phyloP scores from a whole-genome alignment of 2,113 vertebrate genomes.

The Girardinichthys multiradiatus region DNA sequence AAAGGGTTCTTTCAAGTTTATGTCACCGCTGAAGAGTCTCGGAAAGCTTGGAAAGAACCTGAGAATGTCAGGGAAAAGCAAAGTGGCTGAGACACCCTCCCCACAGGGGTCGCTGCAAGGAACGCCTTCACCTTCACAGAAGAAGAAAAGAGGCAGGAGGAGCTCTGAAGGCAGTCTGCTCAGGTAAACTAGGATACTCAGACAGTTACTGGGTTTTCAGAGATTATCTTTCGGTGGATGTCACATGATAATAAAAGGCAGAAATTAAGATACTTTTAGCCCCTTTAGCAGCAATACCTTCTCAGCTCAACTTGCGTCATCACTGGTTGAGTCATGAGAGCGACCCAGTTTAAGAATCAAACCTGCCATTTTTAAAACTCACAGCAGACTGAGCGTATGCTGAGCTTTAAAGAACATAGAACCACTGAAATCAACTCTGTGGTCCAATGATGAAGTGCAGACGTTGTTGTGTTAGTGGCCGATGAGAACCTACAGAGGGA shows the following conservation, averaged over 20 bases:
- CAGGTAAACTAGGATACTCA: constrained; percentile 53
- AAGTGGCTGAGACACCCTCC: constrained; percentile 63
- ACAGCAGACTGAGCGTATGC: too few relatives aligned
- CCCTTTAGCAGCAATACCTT: too few relatives aligned
- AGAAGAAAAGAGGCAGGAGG: constrained; percentile 77
- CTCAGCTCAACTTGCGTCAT: too few relatives aligned
- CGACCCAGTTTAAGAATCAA: too few relatives aligned
- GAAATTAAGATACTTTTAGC: background rate
- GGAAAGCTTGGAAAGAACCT: constrained; percentile 80
- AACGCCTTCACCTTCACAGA: constrained; percentile 70
- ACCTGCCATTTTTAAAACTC: too few relatives aligned
- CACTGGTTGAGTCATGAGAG: too few relatives aligned
- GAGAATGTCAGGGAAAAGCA: constrained; percentile 70
- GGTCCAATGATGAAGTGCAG: too few relatives aligned
- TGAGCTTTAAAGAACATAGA: too few relatives aligned
- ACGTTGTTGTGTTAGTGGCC: too few relatives aligned
- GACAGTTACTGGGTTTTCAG: background rate
- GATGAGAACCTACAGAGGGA: too few relatives aligned
- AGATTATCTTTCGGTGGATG: background rate
- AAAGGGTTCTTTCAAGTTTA: constrained; percentile 79
- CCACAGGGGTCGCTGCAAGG: constrained; percentile 72
- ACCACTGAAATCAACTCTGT: too few relatives aligned
- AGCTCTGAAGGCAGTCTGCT: constrained; percentile 88
- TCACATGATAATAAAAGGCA: background rate
- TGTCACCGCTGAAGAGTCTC: constrained; percentile 84